phyloP scores from a whole-genome alignment of 2,113 vertebrate species.

The Cromileptes altivelis region DNA sequence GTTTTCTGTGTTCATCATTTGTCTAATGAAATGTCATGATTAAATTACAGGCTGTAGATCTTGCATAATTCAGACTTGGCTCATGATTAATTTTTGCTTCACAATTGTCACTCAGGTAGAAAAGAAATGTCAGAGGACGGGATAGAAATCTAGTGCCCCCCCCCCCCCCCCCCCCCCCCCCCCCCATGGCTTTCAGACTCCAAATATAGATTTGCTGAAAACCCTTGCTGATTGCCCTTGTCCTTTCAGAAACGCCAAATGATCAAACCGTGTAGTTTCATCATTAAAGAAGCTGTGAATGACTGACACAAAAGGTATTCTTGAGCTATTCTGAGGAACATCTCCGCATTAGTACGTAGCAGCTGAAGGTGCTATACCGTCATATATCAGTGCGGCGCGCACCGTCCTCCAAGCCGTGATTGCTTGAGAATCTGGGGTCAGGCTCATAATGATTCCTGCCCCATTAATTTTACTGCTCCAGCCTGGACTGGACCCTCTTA shows the following conservation, averaged over 20 bases:
- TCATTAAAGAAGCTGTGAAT: conserved; percentile 43
- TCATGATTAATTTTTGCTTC: conserved; percentile 44
- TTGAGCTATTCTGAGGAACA: conserved; percentile 59
- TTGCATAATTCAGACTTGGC: conserved; percentile 33
- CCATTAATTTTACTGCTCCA: conserved; percentile 73
- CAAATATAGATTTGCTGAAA: conserved; percentile 41
- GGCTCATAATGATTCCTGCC: conserved; percentile 74
- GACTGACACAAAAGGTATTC: conserved; percentile 31
- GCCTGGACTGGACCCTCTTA: conserved; percentile 66
- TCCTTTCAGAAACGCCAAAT: conserved; percentile 59
- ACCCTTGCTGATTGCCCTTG: conserved; percentile 27
- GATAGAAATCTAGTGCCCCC: conserved; percentile 16
- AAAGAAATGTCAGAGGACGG: conserved; percentile 38
- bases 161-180: too few species aligned
- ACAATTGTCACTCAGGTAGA: conserved; percentile 28
- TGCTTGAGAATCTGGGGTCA: conserved; percentile 65
- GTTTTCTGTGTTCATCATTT: conserved; percentile 27
- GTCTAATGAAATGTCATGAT: conserved; percentile 53
- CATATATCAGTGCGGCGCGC: conserved; percentile 44
- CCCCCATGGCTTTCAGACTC: conserved; percentile 9
- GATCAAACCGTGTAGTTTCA: conserved; percentile 43
- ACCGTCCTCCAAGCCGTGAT: conserved; percentile 56
- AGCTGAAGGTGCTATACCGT: conserved; percentile 44
- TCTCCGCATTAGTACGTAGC: conserved; percentile 37
- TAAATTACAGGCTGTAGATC: conserved; percentile 36